Evolutionary conservation across 1,140 invertebrate genomes (phyloP), one percentile per base, ranked within the genome.

Genomic region (fruit fly (Drosophila melanogaster)): DNA sequence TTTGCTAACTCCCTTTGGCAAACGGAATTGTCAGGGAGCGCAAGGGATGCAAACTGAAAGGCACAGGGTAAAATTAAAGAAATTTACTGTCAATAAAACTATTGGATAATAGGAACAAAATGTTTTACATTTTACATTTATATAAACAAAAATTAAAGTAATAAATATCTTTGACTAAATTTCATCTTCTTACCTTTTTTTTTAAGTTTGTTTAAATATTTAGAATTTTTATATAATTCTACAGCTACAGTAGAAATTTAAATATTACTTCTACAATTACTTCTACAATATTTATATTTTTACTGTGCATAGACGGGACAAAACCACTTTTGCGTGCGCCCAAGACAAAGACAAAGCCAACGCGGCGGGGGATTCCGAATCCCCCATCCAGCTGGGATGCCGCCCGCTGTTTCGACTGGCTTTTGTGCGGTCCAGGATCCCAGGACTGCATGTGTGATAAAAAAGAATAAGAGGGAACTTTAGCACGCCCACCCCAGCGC

Each of bases 381-480:
- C 4, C 26, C 26, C 35, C 64, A 71, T 46, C 62, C 62, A 67
- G 64, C 66, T 67, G 62, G 64, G 46, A 35, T n/a, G 46, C 46
- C 59, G 51, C 46, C 49, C 22, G 58, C 47, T 43, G 74, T 41
- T 61, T 19, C 35, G 12, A 51, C 71, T 56, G 60, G 46, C 70
- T 84, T 81, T 84, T 84, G 69, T 83, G 75, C 50, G 75, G 44
- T 61, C 19, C 55, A 26, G 51, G 74, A 56, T 51, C 56, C 51
- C 71, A 62, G 73, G 43, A 71, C 35, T 65, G 60, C 81, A 85
- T 85, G 81, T 85, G 83, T 85, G 83, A 85, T 70, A 65, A 75
- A 73, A 75, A 57, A 69, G 43, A 49, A 75, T 47, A 55, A 53
- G 19, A 55, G 51, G 50, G 60, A 62, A 62, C 50, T 47, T 60